Evolutionary conservation across 2,888 invertebrate genomes (phyloP), one percentile per base, ranked within the genome.

Genomic region (Agrypnus murinus): DNA sequence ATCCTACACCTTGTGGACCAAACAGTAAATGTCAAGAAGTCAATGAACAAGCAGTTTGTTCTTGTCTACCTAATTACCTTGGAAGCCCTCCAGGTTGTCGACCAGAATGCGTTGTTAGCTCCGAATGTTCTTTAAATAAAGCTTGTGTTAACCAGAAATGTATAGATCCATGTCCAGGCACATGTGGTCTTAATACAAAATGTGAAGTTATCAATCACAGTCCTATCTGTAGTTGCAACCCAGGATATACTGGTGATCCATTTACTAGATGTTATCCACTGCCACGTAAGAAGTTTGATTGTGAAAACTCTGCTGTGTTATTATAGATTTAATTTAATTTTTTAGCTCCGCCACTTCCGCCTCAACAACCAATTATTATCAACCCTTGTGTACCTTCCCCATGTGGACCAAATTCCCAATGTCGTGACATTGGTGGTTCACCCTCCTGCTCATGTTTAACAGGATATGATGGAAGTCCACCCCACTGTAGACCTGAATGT

Each of bases 1-100:
- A 89, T 53, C 95, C 95, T 66, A 92, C 93, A 36, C 94, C 94
- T 0, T 95, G 95, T 80, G 95, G 95, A 14, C 90, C 93, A 6
- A 93, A 94, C 81, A 91, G 93, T 76, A 88, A 92, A 81, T 95
- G 95, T 81, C 90, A 90, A 67, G 91, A 91, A 79, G 84, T 90
- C 58, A 80, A 80, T 32, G 81, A 81, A 75, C 82, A 77, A 80
- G 92, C 92, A 6, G 90, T 92, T 2, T 91, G 91, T 77, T 87
- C 89, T 10, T 91, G 91, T 78, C 80, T 89, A 34, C 82, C 87
- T 1, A 87, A 87, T 64, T 92, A 89, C 80, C 84, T 88, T 25
- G 92, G 91, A 25, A 84, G 86, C 43, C 92, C 92, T 34, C 92
- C 92, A 8, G 90, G 89, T 75, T 92, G 92, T 79, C 84, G 89